A percentile compares a stretch with the other conserved stretches of the same genome.
Evolutionary conservation across 2,113 vertebrate species (phyloP).

Genomic region (Bujurquina vittata): DNA sequence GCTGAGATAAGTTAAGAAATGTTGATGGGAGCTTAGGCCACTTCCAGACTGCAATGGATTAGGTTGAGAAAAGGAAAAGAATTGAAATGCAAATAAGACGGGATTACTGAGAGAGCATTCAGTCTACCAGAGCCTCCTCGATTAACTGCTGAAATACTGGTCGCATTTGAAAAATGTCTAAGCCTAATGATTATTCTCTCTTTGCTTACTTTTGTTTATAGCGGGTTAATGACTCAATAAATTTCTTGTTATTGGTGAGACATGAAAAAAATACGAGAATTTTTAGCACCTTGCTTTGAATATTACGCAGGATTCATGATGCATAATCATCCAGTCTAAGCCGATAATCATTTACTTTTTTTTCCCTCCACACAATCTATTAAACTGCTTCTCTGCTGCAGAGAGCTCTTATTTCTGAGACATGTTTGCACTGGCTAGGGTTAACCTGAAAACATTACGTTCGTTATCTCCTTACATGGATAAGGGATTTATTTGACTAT

Average conservation of each 20-base stretch:
- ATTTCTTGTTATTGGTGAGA: constrained; percentile 19
- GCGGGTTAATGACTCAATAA: constrained; percentile 40
- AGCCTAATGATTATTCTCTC: constrained; percentile 54
- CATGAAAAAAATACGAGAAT: constrained; percentile 11
- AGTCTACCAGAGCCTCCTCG: constrained; percentile 62
- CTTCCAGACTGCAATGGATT: constrained; percentile 75
- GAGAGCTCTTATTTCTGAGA: constrained; percentile 27
- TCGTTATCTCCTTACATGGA: constrained; percentile 4
- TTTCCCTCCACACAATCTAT: background rate
- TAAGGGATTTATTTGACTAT: constrained; percentile 48
- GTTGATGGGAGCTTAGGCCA: constrained; percentile 64
- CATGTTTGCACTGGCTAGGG: constrained; percentile 34
- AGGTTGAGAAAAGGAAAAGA: constrained; percentile 72
- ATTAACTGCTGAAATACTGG: constrained; percentile 72
- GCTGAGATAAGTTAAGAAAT: constrained; percentile 64
- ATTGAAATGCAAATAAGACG: constrained; percentile 83
- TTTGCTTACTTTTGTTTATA: constrained; percentile 45
- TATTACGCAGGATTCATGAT: constrained; percentile 13
- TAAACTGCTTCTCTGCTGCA: constrained; percentile 17
- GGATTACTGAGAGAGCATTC: constrained; percentile 82
- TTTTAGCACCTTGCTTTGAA: constrained; percentile 23
- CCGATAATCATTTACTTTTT: constrained; percentile 29
- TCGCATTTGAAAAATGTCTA: constrained; percentile 44
- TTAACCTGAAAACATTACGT: constrained; percentile 31
- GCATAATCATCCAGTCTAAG: constrained; percentile 41